Conservation (phyloP, 1,140 invertebrate genomes). For the Limonius californicus region DNA sequence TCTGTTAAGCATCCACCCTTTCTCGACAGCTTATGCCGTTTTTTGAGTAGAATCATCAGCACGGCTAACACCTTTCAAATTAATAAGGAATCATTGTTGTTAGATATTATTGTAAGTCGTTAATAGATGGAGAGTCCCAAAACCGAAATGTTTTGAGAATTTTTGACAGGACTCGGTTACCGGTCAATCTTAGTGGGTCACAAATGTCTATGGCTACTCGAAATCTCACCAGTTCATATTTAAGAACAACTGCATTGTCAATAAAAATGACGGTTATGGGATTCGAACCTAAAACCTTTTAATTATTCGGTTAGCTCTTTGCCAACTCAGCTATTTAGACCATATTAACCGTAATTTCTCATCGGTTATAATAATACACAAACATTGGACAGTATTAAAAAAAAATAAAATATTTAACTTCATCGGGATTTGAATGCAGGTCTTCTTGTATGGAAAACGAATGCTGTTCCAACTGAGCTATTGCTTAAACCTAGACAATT, state of each 20-base stretch:
- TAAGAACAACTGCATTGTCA: slow-evolving; percentile 18
- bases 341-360: neutral
- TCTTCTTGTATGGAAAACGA: too few relatives aligned
- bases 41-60: too few relatives aligned
- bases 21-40: too few relatives aligned
- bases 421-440: too few relatives aligned
- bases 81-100: too few relatives aligned
- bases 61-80: too few relatives aligned
- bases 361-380: slow-evolving; percentile 19
- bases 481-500: too few relatives aligned
- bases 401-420: too few relatives aligned
- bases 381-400: too few relatives aligned
- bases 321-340: slow-evolving; percentile 19
- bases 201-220: slow-evolving; percentile 25
- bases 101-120: slow-evolving; percentile 3
- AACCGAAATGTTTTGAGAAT: slow-evolving; percentile 21
- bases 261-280: slow-evolving; percentile 17
- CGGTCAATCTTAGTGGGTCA: slow-evolving; percentile 21
- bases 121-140: slow-evolving; percentile 2
- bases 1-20: too few relatives aligned
- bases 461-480: too few relatives aligned
- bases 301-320: slow-evolving; percentile 22
- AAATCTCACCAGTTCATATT: slow-evolving; percentile 22
- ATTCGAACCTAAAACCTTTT: slow-evolving; percentile 19
- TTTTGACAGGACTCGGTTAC: slow-evolving; percentile 24